Base-by-base conservation (phyloP, 2,888 invertebrate genomes). In the Synanthedon myopaeformis region DNA sequence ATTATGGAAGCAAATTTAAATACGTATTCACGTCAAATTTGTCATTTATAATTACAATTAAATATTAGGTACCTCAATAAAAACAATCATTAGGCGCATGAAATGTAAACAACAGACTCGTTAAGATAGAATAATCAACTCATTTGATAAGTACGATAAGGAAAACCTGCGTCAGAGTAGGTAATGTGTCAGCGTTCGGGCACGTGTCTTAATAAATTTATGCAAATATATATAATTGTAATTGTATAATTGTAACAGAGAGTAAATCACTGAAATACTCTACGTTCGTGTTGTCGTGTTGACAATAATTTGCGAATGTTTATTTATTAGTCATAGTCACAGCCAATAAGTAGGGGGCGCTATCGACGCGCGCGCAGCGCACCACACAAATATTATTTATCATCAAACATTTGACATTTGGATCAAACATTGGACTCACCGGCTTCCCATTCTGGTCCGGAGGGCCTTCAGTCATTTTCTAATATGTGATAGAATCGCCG, bases 401-500 rank as follows among this genome's bases (percentile, higher is more conserved):
- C 52, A 56, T 3, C 35, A 50, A 52, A 48, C 65, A 83, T 35
- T 35, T 35, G 35, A 35, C 10, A 8, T 35, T 23, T 35, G 35
- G 35, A 35, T 35, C 35, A 35, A 35, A 35, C 35, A 35, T 35
- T 35, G 3, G 35, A 35, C 86, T 86, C 72, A 87, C 86, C 82
- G 84, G 76, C 74, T 82, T 82, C 66, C 79, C 85, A 86, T 85
- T 76, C 67, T 75, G 76, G 64, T 69, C 65, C 53, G 68, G 65
- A 62, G 72, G 70, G 70, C 82, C 82, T 76, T 86, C 86, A 86
- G 86, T 86, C 86, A 87, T 87, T 86, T 85, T 86, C 86, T 73
- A 87, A 76, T 74, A 83, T 86, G 69, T 86, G 84, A 82, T 84
- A 85, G 75, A 83, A 84, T 72, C 85, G 85, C 82, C 86, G 79